phyloP scores from a whole-genome alignment of 2,113 vertebrate genomes.

The Toxotes jaculatrix region DNA sequence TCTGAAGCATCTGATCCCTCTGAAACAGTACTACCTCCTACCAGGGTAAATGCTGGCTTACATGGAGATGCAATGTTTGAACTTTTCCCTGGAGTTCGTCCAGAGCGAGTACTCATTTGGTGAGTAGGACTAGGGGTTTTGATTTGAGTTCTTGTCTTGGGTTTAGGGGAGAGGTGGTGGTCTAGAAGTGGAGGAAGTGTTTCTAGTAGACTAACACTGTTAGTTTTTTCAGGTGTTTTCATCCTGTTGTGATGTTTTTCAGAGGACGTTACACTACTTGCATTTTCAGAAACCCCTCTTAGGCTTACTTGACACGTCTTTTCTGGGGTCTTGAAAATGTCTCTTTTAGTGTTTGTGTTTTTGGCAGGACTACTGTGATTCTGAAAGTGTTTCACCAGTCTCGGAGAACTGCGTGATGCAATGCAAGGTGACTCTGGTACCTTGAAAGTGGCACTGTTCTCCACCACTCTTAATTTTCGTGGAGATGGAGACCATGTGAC shows the following conservation, averaged over 20 bases:
- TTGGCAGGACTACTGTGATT: conserved; percentile 56
- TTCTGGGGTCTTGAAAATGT: conserved; percentile 74
- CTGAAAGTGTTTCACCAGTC: conserved; percentile 46
- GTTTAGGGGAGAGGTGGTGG: conserved; percentile 18
- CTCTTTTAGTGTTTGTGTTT: conserved; percentile 48
- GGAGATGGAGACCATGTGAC: conserved; percentile 84
- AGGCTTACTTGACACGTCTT: conserved; percentile 56
- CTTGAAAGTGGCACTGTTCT: conserved; percentile 60
- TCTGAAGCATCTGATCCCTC: neutral
- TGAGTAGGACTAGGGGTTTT: conserved; percentile 55
- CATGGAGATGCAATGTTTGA: neutral
- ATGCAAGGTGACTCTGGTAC: conserved; percentile 72
- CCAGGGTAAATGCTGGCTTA: conserved; percentile 6
- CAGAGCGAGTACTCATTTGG: conserved; percentile 73
- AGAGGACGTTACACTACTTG: conserved; percentile 11
- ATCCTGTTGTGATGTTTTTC: conserved; percentile 18
- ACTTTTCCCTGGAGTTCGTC: conserved; percentile 68
- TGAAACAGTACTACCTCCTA: neutral
- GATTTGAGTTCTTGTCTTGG: conserved; percentile 29
- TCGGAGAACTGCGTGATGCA: conserved; percentile 59
- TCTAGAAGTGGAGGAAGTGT: conserved; percentile 5
- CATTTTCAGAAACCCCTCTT: conserved; percentile 13
- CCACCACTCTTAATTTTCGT: conserved; percentile 33
- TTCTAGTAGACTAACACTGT: neutral
- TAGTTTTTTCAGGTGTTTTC: conserved; percentile 35